These are phyloP conservation scores for Allolobophora icterica DNA, from an alignment of 2,888 invertebrate genomes.

Conservation along the genomic window DNA sequence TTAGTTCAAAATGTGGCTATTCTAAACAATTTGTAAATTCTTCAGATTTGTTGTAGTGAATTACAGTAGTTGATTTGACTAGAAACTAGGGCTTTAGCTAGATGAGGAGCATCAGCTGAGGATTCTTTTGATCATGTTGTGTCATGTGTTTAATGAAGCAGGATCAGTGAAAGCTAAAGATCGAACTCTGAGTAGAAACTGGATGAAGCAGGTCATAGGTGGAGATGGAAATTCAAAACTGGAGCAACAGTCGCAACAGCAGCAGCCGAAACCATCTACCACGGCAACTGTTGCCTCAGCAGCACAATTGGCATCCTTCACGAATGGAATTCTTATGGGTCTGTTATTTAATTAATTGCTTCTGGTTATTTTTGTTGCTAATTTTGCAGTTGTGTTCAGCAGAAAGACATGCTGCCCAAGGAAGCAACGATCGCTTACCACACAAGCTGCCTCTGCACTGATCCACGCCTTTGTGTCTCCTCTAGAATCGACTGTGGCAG, in stretches of 20 bases:
- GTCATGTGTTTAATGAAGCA: background rate
- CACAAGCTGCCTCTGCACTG: no score
- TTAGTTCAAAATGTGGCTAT: background rate
- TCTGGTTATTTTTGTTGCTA: background rate
- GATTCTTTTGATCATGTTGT: background rate
- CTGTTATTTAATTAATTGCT: background rate
- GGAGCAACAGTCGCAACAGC: slow-evolving; percentile 6
- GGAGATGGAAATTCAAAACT: background rate
- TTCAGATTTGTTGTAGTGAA: background rate
- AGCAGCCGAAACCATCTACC: background rate
- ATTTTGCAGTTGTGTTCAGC: background rate
- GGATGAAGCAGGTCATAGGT: slow-evolving; percentile 19
- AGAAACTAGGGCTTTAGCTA: background rate
- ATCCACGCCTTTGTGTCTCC: no score
- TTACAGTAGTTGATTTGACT: background rate
- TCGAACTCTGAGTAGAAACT: background rate
- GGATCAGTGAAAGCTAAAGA: slow-evolving; percentile 1
- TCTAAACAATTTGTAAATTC: background rate
- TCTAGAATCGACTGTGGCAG: no score
- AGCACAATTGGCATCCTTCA: background rate
- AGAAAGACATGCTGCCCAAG: background rate
- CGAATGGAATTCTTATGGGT: slow-evolving; percentile 19
- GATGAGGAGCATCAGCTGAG: no score
- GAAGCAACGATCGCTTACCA: no score
- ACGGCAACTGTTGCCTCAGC: background rate